These are phyloP conservation scores for Griposia aprilina DNA, from an alignment of 2,888 invertebrate genomes.

Conservation along the genomic window DNA sequence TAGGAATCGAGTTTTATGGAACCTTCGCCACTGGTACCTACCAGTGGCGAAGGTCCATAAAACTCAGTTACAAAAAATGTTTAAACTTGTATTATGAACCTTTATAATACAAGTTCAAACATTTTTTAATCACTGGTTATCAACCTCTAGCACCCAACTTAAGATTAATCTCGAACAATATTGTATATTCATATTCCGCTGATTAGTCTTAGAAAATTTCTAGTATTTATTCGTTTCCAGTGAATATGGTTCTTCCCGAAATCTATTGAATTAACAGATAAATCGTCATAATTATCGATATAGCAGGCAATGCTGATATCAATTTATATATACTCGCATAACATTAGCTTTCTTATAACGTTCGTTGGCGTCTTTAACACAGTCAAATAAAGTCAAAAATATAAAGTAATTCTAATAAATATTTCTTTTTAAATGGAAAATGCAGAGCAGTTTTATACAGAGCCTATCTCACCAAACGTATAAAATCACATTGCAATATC, in stretches of 20 bases:
- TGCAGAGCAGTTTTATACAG: no score
- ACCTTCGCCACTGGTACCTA: no score
- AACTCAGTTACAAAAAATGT: no score
- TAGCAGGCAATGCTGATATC: neutral
- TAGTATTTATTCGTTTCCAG: neutral
- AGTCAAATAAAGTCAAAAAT: neutral
- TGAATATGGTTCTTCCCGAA: neutral
- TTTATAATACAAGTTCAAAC: no score
- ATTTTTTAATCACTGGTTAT: neutral
- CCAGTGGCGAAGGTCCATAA: no score
- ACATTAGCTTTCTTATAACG: no score
- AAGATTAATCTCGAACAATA: neutral
- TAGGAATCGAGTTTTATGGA: no score
- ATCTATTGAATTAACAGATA: neutral
- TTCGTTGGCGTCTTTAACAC: no score
- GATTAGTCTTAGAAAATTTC: neutral
- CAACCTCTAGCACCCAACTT: neutral
- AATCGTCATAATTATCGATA: neutral
- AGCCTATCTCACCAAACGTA: constrained; percentile 20
- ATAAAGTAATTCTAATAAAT: neutral
- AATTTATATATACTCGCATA: neutral
- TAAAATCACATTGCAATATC: constrained; percentile 60
- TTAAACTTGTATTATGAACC: no score
- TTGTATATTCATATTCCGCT: neutral
- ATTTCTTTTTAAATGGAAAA: neutral